phyloP scores from a whole-genome alignment of 2,797 vertebrate species.

The Morelia viridis region DNA sequence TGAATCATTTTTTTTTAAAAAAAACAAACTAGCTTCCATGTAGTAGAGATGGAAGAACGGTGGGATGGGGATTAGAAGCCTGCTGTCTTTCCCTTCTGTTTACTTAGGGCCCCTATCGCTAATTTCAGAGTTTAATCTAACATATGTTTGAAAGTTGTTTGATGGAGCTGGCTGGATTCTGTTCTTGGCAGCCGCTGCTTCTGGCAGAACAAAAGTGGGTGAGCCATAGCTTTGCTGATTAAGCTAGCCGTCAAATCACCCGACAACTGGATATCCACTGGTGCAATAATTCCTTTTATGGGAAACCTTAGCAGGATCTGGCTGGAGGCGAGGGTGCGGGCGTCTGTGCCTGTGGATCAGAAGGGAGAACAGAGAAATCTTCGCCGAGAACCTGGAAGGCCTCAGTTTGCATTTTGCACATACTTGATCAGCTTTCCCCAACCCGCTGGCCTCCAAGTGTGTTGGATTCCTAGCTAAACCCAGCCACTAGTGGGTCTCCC shows the following conservation, averaged over 20 bases:
- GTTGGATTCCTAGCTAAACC: neutral
- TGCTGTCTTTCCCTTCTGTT: neutral
- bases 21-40: neutral
- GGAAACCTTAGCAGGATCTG: conserved; percentile 3
- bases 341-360: neutral
- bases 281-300: conserved; percentile 21
- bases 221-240: neutral
- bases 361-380: neutral
- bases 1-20: neutral
- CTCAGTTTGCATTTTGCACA: neutral
- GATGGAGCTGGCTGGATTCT: conserved; percentile 21
- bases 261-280: neutral
- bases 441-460: too few species aligned
- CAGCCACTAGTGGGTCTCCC: neutral
- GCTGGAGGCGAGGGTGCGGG: neutral
- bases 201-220: conserved; percentile 28
- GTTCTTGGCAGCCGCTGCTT: conserved; percentile 30
- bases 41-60: neutral
- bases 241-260: neutral
- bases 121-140: conserved; percentile 40
- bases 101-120: conserved; percentile 6
- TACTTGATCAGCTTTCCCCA: neutral
- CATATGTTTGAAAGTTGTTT: conserved; percentile 17
- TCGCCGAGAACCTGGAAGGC: neutral
- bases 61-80: neutral